phyloP scores from a whole-genome alignment of 2,797 vertebrate species.

The Eulemur mongoz region DNA sequence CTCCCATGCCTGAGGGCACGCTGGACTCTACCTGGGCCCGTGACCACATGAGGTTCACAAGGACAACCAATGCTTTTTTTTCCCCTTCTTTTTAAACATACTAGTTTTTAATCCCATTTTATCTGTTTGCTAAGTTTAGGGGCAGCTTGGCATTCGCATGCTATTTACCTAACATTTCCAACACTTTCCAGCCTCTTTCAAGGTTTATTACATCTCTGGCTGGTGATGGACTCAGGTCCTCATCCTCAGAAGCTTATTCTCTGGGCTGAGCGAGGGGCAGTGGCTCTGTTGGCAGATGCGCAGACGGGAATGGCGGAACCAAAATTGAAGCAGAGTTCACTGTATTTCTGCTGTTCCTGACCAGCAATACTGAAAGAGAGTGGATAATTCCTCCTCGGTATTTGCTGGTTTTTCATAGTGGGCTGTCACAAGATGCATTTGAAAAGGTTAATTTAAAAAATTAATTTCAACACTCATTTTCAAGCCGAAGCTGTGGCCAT shows the following conservation, averaged over 20 bases:
- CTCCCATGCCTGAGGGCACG: neutral
- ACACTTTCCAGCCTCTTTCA: neutral
- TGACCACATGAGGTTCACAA: neutral
- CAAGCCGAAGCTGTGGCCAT: neutral
- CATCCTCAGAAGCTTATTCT: neutral
- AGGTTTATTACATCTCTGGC: neutral
- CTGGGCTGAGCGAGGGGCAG: neutral
- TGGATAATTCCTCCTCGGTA: neutral
- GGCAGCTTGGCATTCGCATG: conserved; percentile 12
- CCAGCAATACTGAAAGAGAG: neutral
- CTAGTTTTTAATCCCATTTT: conserved; percentile 9
- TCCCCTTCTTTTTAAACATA: neutral
- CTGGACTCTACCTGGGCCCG: neutral
- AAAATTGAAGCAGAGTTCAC: neutral
- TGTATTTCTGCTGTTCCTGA: neutral
- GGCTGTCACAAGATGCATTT: neutral
- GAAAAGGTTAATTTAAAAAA: neutral
- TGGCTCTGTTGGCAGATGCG: neutral
- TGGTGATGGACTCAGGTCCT: neutral
- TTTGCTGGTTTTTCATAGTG: neutral
- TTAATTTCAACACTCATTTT: neutral
- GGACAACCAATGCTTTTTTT: neutral
- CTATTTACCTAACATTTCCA: conserved; percentile 64
- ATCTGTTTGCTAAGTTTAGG: conserved; percentile 46
- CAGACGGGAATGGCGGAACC: neutral